A percentile compares a stretch with the other conserved stretches of the same genome.
phyloP scores from a whole-genome alignment of 2,113 vertebrate genomes.

The Beaufortia kweichowensis region DNA sequence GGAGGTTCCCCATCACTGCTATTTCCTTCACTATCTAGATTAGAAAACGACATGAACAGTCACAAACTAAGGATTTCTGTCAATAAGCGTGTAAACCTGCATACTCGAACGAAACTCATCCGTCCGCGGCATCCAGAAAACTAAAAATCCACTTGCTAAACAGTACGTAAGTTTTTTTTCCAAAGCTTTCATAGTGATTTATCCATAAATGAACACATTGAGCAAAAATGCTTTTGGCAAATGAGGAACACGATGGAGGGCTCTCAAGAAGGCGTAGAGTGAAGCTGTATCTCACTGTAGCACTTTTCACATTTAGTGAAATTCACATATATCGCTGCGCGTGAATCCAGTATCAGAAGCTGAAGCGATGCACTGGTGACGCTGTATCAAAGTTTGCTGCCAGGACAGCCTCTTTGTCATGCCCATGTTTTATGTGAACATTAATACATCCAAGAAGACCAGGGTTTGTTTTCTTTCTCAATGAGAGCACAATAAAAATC shows the following conservation, averaged over 20 bases:
- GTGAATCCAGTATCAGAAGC: conserved; percentile 10
- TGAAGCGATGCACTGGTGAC: conserved; percentile 40
- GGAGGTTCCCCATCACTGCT: conserved; percentile 47
- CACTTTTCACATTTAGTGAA: conserved; percentile 40
- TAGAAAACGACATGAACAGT: conserved; percentile 2
- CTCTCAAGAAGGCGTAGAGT: conserved; percentile 32
- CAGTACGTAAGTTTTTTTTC: conserved; percentile 59
- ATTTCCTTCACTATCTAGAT: conserved; percentile 16
- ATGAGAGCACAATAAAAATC: conserved; percentile 30
- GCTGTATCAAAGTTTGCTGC: conserved; percentile 43
- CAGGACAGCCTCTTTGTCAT: conserved; percentile 14
- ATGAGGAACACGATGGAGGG: conserved; percentile 39
- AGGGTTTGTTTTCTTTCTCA: conserved; percentile 40
- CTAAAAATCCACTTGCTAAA: conserved; percentile 4
- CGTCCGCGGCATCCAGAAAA: conserved; percentile 28
- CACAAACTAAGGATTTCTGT: not conserved
- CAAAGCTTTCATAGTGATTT: conserved; percentile 55
- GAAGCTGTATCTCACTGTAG: conserved; percentile 30
- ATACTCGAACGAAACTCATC: conserved; percentile 34
- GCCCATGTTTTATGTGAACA: conserved; percentile 23
- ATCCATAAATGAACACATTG: conserved; percentile 45
- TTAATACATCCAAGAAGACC: conserved; percentile 29
- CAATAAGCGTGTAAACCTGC: conserved; percentile 24
- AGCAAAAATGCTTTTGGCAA: conserved; percentile 64
- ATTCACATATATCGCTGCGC: conserved; percentile 3